phyloP scores from a whole-genome alignment of 1,140 invertebrate species.

The Oryctes rhinoceros region DNA sequence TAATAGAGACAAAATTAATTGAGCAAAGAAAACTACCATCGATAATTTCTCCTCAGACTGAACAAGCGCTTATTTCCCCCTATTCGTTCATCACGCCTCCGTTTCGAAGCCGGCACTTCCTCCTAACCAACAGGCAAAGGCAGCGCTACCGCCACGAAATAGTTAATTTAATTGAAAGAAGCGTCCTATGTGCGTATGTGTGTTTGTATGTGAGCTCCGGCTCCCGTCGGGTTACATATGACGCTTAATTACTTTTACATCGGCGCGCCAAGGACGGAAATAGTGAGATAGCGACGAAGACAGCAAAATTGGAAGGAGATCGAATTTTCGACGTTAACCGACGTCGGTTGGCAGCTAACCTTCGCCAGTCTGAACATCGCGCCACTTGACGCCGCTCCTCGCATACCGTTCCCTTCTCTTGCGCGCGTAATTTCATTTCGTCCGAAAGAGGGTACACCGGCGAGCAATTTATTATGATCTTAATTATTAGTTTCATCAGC shows the following conservation, averaged over 20 bases:
- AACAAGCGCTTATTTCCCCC: background rate
- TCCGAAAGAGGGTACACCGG: background rate
- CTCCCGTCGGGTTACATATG: background rate
- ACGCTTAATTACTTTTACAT: slow-evolving; percentile 36
- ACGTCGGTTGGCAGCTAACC: slow-evolving; percentile 32
- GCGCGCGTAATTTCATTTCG: slow-evolving; percentile 12
- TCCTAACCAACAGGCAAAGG: background rate
- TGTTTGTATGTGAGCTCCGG: background rate
- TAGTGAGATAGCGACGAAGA: background rate
- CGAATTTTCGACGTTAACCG: slow-evolving; percentile 30
- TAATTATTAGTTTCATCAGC: background rate
- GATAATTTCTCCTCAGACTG: no score
- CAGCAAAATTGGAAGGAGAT: background rate
- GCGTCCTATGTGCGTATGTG: background rate
- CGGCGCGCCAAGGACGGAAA: background rate
- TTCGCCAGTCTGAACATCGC: background rate
- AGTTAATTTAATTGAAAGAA: slow-evolving; percentile 37
- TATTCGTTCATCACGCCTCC: background rate
- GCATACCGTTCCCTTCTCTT: background rate
- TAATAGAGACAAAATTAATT: no score
- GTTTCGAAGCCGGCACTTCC: background rate
- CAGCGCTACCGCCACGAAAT: background rate
- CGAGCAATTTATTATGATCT: slow-evolving; percentile 28
- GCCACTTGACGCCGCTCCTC: slow-evolving; percentile 5
- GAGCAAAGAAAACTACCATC: no score